Conservation (phyloP, 2,113 vertebrate species). For the Cebidichthys violaceus region DNA sequence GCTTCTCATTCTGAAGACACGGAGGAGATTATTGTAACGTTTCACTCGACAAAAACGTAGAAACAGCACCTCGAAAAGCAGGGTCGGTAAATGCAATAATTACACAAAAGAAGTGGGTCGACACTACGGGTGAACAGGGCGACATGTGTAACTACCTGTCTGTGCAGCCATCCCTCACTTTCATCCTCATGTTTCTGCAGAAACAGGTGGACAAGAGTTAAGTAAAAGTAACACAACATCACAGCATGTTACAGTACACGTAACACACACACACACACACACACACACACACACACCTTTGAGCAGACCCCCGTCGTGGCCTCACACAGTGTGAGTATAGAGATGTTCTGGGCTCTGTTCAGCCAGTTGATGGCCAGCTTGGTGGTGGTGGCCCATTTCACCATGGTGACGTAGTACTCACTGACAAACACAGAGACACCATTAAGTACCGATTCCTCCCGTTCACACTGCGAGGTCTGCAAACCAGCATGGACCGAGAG, state of each 20-base stretch:
- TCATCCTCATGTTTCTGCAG: constrained; percentile 97
- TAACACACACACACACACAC: neutral
- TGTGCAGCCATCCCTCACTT: constrained; percentile 94
- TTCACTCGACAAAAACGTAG: neutral
- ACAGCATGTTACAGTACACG: no score
- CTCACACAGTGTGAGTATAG: constrained; percentile 94
- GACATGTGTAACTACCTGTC: constrained; percentile 85
- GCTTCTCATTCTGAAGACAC: constrained; percentile 89
- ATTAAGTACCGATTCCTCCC: neutral
- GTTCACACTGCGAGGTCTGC: neutral
- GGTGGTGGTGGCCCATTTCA: constrained; percentile 97
- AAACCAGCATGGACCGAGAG: neutral
- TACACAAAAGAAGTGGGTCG: neutral
- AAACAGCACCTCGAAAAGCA: neutral
- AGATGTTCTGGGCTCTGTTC: constrained; percentile 96
- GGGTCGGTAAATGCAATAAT: neutral
- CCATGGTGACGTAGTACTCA: constrained; percentile 97
- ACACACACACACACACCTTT: constrained; percentile 80
- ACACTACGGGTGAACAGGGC: neutral
- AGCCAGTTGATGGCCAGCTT: constrained; percentile 98
- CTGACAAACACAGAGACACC: constrained; percentile 75
- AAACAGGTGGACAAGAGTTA: constrained; percentile 4
- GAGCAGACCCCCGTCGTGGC: constrained; percentile 96
- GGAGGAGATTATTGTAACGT: neutral
- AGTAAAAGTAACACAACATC: neutral